phyloP scores from a whole-genome alignment of 2,888 invertebrate genomes.

The Phaonia tiefii region DNA sequence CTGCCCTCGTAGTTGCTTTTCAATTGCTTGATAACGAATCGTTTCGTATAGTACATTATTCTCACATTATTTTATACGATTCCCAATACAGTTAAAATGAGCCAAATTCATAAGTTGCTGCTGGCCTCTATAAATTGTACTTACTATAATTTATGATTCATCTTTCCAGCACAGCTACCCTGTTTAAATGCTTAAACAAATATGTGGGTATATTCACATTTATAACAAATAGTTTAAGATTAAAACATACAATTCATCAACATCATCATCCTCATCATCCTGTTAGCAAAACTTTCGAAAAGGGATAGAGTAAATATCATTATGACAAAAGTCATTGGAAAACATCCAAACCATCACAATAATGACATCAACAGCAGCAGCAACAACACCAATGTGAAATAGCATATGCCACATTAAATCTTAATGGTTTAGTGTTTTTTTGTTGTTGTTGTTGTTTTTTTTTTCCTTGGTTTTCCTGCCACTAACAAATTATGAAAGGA shows the following conservation, averaged over 20 bases:
- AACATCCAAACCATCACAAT: slow-evolving; percentile 13
- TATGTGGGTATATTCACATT: slow-evolving; percentile 1
- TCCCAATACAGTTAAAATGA: too few species aligned
- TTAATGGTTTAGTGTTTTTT: slow-evolving; percentile 40
- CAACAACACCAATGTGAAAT: slow-evolving; percentile 25
- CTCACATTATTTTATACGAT: too few species aligned
- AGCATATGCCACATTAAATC: slow-evolving; percentile 64
- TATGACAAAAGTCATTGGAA: slow-evolving; percentile 39
- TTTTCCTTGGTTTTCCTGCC: slow-evolving; percentile 28
- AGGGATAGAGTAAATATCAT: slow-evolving; percentile 33
- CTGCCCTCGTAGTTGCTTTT: too few species aligned
- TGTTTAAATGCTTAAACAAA: too few species aligned
- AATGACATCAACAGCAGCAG: slow-evolving; percentile 34
- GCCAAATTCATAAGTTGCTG: too few species aligned
- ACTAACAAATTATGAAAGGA: slow-evolving; percentile 64
- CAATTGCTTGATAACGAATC: too few species aligned
- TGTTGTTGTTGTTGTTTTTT: background rate
- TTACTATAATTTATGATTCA: too few species aligned
- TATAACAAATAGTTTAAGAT: slow-evolving; percentile 43
- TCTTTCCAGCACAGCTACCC: too few species aligned
- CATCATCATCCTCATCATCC: slow-evolving; percentile 54
- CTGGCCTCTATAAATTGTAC: too few species aligned
- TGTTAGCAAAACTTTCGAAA: slow-evolving; percentile 12
- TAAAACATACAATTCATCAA: slow-evolving; percentile 57
- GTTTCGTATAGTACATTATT: too few species aligned